A percentile compares a stretch with the other conserved stretches of the same genome.
phyloP scores from a whole-genome alignment of 2,113 vertebrate genomes.

The Microtus oregoni region DNA sequence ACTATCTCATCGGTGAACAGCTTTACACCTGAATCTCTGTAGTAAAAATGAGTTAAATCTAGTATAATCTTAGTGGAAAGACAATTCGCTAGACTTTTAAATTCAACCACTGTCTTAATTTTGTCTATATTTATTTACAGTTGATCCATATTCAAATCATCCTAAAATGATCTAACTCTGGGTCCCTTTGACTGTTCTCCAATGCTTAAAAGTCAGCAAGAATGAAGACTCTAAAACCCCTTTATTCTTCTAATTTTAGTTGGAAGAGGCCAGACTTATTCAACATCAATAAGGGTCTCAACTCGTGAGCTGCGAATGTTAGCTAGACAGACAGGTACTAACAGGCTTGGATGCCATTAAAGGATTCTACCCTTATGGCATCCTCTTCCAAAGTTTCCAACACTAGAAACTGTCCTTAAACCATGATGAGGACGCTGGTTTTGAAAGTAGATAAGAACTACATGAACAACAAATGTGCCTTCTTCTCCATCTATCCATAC shows the following conservation, averaged over 20 bases:
- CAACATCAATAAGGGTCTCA: not conserved
- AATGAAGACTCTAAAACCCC: not conserved
- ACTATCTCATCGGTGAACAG: not conserved
- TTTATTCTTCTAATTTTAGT: not conserved
- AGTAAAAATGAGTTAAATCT: not conserved
- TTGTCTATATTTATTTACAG: not conserved
- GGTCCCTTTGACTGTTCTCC: not conserved
- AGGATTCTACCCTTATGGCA: not conserved
- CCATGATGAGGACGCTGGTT: too few relatives aligned
- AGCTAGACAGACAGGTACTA: not conserved
- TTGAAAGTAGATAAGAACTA: not conserved
- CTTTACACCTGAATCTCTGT: not conserved
- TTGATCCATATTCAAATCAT: not conserved
- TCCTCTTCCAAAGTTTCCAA: not conserved
- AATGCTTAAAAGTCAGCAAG: not conserved
- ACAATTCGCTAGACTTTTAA: not conserved
- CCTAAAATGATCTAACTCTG: not conserved
- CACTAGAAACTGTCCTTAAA: not conserved
- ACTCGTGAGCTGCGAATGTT: not conserved
- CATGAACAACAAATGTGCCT: not conserved
- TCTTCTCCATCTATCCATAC: not conserved
- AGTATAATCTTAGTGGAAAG: not conserved
- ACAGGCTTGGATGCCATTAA: not conserved
- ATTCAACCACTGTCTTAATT: not conserved
- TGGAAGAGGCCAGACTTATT: not conserved